phyloP scores from a whole-genome alignment of 1,140 invertebrate genomes.

The Calosoma granatense region DNA sequence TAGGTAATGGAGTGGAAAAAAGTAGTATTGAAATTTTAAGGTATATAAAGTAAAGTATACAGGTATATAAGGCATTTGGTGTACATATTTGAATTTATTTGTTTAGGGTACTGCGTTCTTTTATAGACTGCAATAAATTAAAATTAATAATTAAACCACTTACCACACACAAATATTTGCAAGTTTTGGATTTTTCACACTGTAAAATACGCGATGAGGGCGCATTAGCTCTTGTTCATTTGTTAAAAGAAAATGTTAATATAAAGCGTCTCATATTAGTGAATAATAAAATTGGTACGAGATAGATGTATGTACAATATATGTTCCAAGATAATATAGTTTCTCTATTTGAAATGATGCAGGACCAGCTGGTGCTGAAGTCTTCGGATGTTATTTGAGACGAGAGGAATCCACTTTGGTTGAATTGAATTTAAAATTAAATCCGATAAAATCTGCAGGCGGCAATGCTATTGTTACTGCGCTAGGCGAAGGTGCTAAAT shows the following conservation, averaged over 20 bases:
- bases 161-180: background rate
- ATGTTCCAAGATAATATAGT: background rate
- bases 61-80: too few species aligned
- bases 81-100: background rate
- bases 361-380: background rate
- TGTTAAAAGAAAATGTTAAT: background rate
- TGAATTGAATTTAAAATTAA: constrained; percentile 3
- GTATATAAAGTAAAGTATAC: background rate
- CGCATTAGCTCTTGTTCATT: background rate
- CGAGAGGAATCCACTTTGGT: background rate
- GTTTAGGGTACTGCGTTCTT: background rate
- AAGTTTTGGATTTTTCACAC: background rate
- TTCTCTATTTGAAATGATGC: background rate
- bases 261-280: background rate
- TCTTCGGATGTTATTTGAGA: background rate
- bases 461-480: background rate
- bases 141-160: background rate
- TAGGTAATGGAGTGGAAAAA: background rate
- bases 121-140: background rate
- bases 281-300: constrained; percentile 1
- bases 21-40: background rate
- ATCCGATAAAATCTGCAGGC: background rate
- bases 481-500: background rate
- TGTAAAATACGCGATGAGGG: background rate
- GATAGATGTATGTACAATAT: too few species aligned